Conservation (phyloP, 2,797 vertebrate genomes). For the Syncerus caffer region DNA sequence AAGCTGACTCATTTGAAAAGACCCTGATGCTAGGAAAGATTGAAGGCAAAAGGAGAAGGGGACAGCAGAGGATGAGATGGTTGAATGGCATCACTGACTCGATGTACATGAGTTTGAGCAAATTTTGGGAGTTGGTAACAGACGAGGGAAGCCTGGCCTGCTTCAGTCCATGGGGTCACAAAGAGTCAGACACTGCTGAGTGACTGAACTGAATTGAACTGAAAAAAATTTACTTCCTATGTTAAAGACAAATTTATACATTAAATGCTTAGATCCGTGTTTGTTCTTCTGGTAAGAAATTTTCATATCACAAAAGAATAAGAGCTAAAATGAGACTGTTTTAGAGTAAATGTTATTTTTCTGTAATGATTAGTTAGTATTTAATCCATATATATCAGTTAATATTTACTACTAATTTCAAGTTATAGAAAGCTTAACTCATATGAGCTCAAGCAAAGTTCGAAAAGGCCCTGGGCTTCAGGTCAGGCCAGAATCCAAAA, state of each 20-base stretch:
- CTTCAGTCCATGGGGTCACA: background rate
- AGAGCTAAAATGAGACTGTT: background rate
- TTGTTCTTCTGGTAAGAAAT: background rate
- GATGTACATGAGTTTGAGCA: background rate
- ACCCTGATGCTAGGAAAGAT: background rate
- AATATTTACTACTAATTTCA: background rate
- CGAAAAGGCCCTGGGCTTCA: background rate
- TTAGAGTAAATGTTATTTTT: background rate
- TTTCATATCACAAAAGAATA: background rate
- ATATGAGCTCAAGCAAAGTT: background rate
- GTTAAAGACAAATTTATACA: background rate
- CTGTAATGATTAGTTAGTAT: background rate
- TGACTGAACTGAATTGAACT: background rate
- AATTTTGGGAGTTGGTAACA: fast-evolving
- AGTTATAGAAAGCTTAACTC: background rate
- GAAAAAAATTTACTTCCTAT: background rate
- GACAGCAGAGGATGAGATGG: background rate
- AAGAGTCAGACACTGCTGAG: background rate
- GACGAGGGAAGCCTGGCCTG: background rate
- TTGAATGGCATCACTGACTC: background rate
- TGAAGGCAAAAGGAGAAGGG: background rate
- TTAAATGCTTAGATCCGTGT: background rate
- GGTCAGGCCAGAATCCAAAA: background rate
- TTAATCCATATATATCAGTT: background rate
- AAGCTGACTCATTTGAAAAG: background rate